Evolutionary conservation across 2,113 vertebrate species (phyloP).

Genomic region (Rissa tridactyla): DNA sequence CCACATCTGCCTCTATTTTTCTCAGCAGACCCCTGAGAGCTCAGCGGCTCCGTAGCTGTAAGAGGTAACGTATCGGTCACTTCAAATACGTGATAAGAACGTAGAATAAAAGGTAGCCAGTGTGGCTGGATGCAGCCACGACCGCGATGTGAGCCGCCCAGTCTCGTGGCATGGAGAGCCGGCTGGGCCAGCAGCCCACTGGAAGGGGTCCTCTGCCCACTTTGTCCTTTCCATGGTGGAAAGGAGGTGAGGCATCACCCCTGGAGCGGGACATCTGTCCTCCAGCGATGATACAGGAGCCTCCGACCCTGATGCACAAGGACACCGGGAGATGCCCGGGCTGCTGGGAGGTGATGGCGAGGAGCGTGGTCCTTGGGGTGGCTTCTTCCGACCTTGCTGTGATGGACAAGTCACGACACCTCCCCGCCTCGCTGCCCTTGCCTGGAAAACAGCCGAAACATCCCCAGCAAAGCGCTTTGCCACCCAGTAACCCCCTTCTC

Average conservation of each 20-base stretch:
- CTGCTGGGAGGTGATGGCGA: neutral
- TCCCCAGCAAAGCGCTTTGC: neutral
- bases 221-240: neutral
- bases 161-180: fast-evolving
- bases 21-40: neutral
- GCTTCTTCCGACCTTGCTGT: neutral
- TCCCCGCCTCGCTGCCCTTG: neutral
- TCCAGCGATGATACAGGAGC: neutral
- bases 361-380: neutral
- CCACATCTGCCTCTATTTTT: neutral
- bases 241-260: neutral
- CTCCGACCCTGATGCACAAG: neutral
- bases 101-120: neutral
- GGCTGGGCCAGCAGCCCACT: neutral
- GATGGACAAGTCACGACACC: neutral
- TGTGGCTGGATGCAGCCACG: neutral
- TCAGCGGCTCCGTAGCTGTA: fast-evolving
- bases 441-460: neutral
- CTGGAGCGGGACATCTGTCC: neutral
- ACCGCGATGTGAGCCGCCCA: neutral
- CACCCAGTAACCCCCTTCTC: too few species aligned
- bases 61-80: fast-evolving
- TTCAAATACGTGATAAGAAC: neutral
- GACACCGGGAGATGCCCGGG: neutral
- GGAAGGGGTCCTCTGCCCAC: neutral